Base-by-base conservation (phyloP, 2,888 invertebrate genomes). In the Bombylius major region DNA sequence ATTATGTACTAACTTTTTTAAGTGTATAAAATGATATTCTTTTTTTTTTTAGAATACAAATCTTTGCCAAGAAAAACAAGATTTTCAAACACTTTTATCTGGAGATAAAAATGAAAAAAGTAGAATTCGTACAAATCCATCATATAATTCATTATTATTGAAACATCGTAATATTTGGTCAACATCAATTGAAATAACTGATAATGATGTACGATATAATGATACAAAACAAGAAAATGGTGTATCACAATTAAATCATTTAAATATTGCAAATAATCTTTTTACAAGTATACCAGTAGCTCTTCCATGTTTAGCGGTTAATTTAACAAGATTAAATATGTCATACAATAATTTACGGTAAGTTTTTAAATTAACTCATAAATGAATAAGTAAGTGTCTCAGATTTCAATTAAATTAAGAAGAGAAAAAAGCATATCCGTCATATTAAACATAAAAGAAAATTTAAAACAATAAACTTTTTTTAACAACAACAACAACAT, bases 191-290 rank as follows among this genome's bases (percentile, higher is more conserved):
- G 86, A 82, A 67, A 81, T 85, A 5, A 80, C 81, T 0, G 82
- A 83, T 65, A 83, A 83, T 65, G 80, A 84, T 55, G 62, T 80
- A 14, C 78, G 77, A 64, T 77, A 78, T 62, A 79, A 82, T 54
- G 78, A 79, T 44, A 75, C 77, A 1, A 79, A 80, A 52, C 71
- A 76, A 5, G 79, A 81, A 53, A 75, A 78, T 46, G 79, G 80
- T 51, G 66, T 69, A 13, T 86, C 87, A 1, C 80, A 84, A 59
- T 73, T 92, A 11, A 79, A 84, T 3, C 80, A 86, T 1, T 78
- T 97, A 5, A 95, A 94, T 76, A 77, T 97, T 44, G 87, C 94
- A 0, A 90, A 94, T 75, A 97, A 97, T 78, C 80, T 88, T 63
- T 92, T 98, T 70, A 84, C 85, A 42, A 83, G 84, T 63, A 84